These are phyloP conservation scores for Dipodomys ordii DNA, from an alignment of 2,113 vertebrate species.

Conservation along the genomic window DNA sequence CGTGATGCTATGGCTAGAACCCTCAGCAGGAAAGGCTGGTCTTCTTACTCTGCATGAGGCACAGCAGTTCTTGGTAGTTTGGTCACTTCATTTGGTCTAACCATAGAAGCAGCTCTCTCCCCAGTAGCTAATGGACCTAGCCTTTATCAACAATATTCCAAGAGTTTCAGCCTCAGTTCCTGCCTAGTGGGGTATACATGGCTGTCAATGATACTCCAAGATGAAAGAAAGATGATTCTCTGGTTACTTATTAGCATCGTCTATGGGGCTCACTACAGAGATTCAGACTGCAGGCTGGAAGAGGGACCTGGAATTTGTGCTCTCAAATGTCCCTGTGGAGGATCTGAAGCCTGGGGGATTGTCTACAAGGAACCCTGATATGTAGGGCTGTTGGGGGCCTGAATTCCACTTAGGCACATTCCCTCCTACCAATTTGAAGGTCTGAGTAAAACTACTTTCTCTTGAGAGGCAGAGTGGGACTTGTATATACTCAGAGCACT, in stretches of 20 bases:
- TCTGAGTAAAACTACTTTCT: background rate
- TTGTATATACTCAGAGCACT: background rate
- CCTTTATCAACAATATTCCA: background rate
- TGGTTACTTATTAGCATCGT: background rate
- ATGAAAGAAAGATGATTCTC: background rate
- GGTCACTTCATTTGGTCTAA: background rate
- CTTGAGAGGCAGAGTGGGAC: background rate
- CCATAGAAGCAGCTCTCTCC: background rate
- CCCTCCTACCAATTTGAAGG: background rate
- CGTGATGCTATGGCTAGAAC: background rate
- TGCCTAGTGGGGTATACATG: rapidly evolving
- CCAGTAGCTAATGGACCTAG: background rate
- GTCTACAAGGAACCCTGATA: background rate
- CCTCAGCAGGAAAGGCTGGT: background rate
- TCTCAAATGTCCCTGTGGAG: background rate
- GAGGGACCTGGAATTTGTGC: background rate
- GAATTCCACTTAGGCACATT: background rate
- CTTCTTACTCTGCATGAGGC: background rate
- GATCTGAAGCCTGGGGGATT: background rate
- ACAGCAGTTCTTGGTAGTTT: background rate
- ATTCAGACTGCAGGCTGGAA: background rate
- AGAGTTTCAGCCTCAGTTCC: background rate
- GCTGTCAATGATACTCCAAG: background rate
- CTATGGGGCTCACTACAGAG: background rate
- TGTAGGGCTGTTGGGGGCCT: no score